Base-by-base conservation (phyloP, 1,140 invertebrate species). In the Bombus huntii region DNA sequence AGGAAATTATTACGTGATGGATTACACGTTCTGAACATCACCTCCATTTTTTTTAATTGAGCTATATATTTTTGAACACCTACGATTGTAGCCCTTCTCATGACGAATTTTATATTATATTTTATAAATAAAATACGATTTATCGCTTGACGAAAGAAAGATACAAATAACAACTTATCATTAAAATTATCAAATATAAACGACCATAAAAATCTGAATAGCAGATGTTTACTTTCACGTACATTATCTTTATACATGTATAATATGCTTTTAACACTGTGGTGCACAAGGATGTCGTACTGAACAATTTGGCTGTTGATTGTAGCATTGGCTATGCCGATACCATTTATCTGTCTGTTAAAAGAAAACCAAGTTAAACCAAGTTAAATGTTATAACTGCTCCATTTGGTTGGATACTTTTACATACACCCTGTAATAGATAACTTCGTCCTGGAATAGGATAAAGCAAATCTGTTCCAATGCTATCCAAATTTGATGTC, bases 361-460 rank as follows among this genome's bases (percentile, higher is more conserved):
- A 1, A 18, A 34, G 15, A 66, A 66, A 18, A n/a, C 12, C 59
- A 62, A 62, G 10, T 62, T 28, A 66, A 66, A 66, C 0, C 15
- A 62, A 62, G 4, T 62, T 62, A 62, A 59, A 59, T 59, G 57
- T 53, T 53, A 53, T 53, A 53, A 53, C 18, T 53, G 47, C 15
- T 53, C 6, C 25, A 68, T 22, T 22, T 71, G 0, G 0, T 39
- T 73, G 22, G 22, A 75, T 44, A 34, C 34, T 66, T 71, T 44
- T 80, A 90, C 89, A 37, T 90, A 91, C 90, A 37, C 90, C 89
- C 22, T 90, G 90, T 25, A 80, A 31, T 8, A 84, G n/a, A 34
- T 93, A 94, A 84, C 66, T 91, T 73, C 92, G 86, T 1, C 87
- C 90, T 31, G 93, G 93, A 71, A 91, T 91, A 3, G 90, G 85